phyloP scores from a whole-genome alignment of 2,113 vertebrate species.

The Balaenoptera acutorostrata region DNA sequence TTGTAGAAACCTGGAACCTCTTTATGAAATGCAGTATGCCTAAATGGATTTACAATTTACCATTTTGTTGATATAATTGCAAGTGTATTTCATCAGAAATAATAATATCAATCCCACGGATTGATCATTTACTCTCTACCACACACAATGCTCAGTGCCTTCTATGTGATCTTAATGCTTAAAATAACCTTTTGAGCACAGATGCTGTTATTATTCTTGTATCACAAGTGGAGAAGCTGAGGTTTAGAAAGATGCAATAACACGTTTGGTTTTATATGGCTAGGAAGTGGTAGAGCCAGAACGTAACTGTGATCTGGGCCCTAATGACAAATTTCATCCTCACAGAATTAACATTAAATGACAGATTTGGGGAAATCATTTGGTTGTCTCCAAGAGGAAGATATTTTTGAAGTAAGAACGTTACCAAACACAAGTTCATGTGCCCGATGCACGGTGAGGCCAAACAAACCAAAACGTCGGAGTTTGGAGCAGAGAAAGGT shows the following conservation, averaged over 20 bases:
- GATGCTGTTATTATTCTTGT: not conserved
- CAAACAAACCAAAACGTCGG: not conserved
- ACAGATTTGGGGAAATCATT: not conserved
- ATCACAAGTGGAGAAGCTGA: not conserved
- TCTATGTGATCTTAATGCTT: not conserved
- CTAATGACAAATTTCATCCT: not conserved
- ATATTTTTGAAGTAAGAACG: not conserved
- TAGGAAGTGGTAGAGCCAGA: not conserved
- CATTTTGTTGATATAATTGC: not conserved
- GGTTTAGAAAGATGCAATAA: not conserved
- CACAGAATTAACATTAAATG: not conserved
- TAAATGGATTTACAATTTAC: conserved; percentile 20
- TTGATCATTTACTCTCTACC: not conserved
- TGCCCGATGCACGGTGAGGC: not conserved
- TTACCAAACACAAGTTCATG: no score
- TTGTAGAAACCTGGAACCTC: conserved; percentile 30
- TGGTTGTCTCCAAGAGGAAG: not conserved
- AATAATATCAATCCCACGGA: not conserved
- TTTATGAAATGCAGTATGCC: conserved; percentile 10
- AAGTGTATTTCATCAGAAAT: conserved; percentile 16
- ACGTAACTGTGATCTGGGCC: not conserved
- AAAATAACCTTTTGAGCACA: not conserved
- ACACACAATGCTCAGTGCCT: not conserved
- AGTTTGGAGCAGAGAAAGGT: not conserved
- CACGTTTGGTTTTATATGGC: not conserved